phyloP scores from a whole-genome alignment of 2,113 vertebrate species.

The Mystacornis crossleyi region DNA sequence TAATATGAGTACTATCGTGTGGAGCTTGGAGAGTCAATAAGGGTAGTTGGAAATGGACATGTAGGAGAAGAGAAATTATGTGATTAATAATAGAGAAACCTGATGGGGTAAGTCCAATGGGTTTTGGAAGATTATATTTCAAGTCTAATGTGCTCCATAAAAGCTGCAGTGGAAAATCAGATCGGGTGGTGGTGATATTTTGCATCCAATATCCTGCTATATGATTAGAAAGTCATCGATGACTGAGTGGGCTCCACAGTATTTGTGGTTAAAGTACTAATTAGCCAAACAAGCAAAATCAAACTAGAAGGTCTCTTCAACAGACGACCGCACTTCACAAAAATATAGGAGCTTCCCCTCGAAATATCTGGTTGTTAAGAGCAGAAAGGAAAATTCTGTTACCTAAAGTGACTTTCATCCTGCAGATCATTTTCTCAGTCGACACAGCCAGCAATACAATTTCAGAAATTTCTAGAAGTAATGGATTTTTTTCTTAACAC shows the following conservation, averaged over 20 bases:
- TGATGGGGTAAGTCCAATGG: not conserved
- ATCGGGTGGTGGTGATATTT: not conserved
- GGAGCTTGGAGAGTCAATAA: not conserved
- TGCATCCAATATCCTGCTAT: not conserved
- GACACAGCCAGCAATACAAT: not conserved
- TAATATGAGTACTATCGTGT: not conserved
- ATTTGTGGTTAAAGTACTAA: not conserved
- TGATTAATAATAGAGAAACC: not conserved
- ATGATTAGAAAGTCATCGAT: not conserved
- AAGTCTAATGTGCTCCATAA: slow-evolving; percentile 2
- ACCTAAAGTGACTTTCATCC: not conserved
- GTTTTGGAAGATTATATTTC: not conserved
- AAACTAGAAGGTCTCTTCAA: not conserved
- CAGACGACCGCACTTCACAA: not conserved
- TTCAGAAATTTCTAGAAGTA: slow-evolving; percentile 20
- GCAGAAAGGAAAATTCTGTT: not conserved
- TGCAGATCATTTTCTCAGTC: not conserved
- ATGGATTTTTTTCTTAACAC: not conserved
- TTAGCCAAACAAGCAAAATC: not conserved
- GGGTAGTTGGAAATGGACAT: not conserved
- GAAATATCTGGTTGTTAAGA: not conserved
- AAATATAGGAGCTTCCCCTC: not conserved
- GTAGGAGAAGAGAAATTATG: not conserved
- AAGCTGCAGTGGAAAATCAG: not conserved
- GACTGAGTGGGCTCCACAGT: not conserved